Evolutionary conservation across 1,140 invertebrate genomes (phyloP).

Genomic region (Gerris buenoi): DNA sequence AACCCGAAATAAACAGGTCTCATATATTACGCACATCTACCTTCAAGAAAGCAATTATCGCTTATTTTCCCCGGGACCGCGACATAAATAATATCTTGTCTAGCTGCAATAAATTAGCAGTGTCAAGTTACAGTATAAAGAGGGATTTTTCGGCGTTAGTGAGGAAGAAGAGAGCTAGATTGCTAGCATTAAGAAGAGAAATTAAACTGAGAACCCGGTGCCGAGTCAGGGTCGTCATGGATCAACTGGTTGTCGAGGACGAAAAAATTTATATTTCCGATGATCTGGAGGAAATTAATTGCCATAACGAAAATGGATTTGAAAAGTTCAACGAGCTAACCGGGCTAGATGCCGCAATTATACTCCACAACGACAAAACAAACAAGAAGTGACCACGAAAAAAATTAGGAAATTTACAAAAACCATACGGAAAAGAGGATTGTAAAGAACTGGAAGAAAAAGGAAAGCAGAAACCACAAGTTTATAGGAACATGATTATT

Average conservation of each 20-base stretch:
- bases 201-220: neutral
- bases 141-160: neutral
- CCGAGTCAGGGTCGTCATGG: neutral
- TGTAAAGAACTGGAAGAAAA: too few relatives aligned
- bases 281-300: neutral
- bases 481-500: neutral
- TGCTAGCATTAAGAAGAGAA: neutral
- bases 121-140: neutral
- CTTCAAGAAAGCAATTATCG: too few relatives aligned
- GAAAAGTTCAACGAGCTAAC: neutral
- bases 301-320: neutral
- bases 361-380: neutral
- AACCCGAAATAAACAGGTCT: too few relatives aligned
- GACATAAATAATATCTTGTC: neutral
- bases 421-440: neutral
- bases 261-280: neutral
- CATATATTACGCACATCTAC: too few relatives aligned
- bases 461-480: neutral
- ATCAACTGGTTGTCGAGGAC: neutral
- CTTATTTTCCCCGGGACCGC: neutral
- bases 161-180: neutral
- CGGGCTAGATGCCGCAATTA: neutral
- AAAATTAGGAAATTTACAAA: neutral
- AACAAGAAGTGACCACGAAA: neutral
- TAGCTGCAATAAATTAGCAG: neutral